phyloP scores from a whole-genome alignment of 2,797 vertebrate species.

The Fistularia tabacaria region DNA sequence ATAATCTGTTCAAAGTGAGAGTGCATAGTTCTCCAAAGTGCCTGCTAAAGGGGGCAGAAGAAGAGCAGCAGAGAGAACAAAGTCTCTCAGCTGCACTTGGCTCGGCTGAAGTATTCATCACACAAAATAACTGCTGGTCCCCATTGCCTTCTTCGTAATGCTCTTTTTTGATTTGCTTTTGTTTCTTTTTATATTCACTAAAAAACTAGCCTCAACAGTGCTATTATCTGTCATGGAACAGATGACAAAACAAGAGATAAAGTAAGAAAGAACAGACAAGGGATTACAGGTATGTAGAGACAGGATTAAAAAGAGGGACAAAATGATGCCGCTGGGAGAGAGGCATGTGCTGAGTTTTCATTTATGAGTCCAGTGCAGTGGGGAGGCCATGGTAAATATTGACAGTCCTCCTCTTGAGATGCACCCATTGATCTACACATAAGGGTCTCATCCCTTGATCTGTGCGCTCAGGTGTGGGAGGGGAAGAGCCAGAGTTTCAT shows the following conservation, averaged over 20 bases:
- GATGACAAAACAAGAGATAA: slow-evolving; percentile 35
- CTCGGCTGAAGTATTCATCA: slow-evolving; percentile 56
- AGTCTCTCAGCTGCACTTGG: slow-evolving; percentile 51
- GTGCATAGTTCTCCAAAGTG: slow-evolving; percentile 69
- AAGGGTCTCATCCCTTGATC: slow-evolving; percentile 71
- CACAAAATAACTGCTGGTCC: slow-evolving; percentile 45
- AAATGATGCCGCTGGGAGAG: slow-evolving; percentile 67
- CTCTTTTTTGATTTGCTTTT: slow-evolving; percentile 11
- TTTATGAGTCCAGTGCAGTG: slow-evolving; percentile 65
- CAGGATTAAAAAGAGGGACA: slow-evolving; percentile 65
- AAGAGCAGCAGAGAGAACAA: slow-evolving; percentile 36
- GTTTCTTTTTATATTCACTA: slow-evolving; percentile 19
- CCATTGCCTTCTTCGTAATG: slow-evolving; percentile 37
- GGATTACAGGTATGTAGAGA: slow-evolving; percentile 65
- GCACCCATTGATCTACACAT: slow-evolving; percentile 60
- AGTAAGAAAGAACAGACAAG: slow-evolving; percentile 45
- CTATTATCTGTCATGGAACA: slow-evolving; percentile 49
- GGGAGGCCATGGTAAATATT: slow-evolving; percentile 78
- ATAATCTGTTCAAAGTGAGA: slow-evolving; percentile 85
- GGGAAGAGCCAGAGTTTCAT: slow-evolving; percentile 54
- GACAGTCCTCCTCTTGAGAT: slow-evolving; percentile 63
- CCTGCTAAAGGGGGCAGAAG: slow-evolving; percentile 45
- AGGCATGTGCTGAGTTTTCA: slow-evolving; percentile 72
- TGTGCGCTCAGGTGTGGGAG: slow-evolving; percentile 72
- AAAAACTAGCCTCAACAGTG: slow-evolving; percentile 38